Percentiles rank a stretch among this genome's conserved stretches.
These are phyloP conservation scores for Plecturocebus donacophilus DNA, from an alignment of 2,113 vertebrate genomes.

Conservation along the genomic window DNA sequence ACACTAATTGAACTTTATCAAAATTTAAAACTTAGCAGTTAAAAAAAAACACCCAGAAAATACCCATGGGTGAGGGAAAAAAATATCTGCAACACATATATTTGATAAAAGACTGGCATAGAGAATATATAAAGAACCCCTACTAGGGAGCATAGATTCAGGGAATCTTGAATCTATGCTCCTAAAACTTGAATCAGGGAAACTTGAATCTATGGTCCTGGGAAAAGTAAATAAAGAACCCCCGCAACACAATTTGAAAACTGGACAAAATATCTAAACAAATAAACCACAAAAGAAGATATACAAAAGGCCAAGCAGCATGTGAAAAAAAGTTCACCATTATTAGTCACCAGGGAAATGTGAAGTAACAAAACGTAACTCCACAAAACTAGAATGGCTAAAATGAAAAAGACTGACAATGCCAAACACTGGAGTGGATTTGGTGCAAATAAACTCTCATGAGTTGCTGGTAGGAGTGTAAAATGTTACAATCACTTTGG, in stretches of 20 bases:
- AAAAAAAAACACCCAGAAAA: background rate
- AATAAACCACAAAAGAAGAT: background rate
- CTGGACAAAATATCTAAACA: constrained; percentile 4
- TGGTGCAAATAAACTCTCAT: background rate
- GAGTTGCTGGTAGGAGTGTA: background rate
- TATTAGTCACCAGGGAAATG: background rate
- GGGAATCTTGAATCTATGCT: no score
- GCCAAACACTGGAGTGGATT: background rate
- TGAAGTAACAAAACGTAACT: background rate
- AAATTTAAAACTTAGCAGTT: constrained; percentile 4
- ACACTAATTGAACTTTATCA: background rate
- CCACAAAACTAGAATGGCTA: background rate
- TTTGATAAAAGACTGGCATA: background rate
- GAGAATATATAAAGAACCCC: background rate
- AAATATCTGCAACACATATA: background rate
- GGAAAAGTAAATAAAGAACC: background rate
- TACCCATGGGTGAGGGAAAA: background rate
- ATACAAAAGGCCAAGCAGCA: background rate
- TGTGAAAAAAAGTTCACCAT: background rate
- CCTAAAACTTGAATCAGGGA: no score
- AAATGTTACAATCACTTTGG: background rate
- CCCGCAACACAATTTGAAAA: constrained; percentile 14
- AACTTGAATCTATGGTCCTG: no score
- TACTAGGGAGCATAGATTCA: no score
- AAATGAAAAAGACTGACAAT: background rate